A percentile compares a stretch with the other conserved stretches of the same genome.
Evolutionary conservation across 1,140 invertebrate species (phyloP).

Genomic region (Holotrichia oblita): DNA sequence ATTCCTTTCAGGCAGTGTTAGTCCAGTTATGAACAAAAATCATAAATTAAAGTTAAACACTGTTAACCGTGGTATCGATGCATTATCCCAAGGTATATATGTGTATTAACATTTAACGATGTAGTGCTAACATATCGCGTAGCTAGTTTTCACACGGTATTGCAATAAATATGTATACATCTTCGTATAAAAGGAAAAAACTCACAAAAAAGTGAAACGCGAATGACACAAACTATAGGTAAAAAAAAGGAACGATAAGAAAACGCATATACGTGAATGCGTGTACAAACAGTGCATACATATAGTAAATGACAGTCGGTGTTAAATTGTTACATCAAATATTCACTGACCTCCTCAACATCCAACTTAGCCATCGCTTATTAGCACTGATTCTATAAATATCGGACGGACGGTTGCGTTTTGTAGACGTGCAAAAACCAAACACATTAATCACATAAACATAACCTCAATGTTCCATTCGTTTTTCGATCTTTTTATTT

Average conservation of each 20-base stretch:
- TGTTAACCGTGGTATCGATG: background rate
- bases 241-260: background rate
- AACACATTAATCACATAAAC: slow-evolving; percentile 32
- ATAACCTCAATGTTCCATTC: slow-evolving; percentile 14
- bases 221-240: background rate
- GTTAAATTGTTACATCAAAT: slow-evolving; percentile 43
- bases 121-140: slow-evolving; percentile 23
- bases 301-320: slow-evolving; percentile 24
- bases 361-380: slow-evolving; percentile 39
- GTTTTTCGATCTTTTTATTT: background rate
- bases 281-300: background rate
- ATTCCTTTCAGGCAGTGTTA: too few species aligned
- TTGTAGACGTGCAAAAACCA: background rate
- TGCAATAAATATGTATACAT: slow-evolving; percentile 10
- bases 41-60: too few species aligned
- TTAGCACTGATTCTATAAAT: slow-evolving; percentile 40
- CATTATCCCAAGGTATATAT: background rate
- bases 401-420: background rate
- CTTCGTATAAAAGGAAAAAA: background rate
- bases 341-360: slow-evolving; percentile 45
- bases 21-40: too few species aligned
- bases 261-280: background rate
- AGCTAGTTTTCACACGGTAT: slow-evolving; percentile 34
- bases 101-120: slow-evolving; percentile 38
- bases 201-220: background rate